phyloP scores from a whole-genome alignment of 2,113 vertebrate species.

The Heterotis niloticus region DNA sequence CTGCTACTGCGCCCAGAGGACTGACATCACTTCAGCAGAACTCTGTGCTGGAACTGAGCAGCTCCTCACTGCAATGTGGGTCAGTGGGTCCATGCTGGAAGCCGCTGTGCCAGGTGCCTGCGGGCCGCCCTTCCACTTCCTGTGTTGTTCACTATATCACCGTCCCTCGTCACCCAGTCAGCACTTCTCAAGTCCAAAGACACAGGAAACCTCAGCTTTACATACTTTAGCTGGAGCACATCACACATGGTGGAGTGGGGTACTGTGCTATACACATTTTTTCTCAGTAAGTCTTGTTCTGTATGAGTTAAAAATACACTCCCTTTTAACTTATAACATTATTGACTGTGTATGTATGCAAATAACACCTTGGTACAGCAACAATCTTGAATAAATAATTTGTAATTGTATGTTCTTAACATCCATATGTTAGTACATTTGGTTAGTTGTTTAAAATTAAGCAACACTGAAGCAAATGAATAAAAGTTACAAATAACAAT shows the following conservation, averaged over 20 bases:
- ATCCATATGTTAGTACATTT: no score
- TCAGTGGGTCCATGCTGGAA: not conserved
- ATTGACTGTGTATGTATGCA: no score
- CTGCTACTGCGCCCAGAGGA: conserved; percentile 8
- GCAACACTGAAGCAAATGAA: not conserved
- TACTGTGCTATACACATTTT: no score
- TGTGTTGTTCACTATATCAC: not conserved
- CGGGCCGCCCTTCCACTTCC: not conserved
- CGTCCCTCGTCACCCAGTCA: not conserved
- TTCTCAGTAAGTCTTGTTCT: no score
- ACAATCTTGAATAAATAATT: no score
- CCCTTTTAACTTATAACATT: no score
- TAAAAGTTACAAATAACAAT: not conserved
- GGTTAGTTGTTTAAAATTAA: not conserved
- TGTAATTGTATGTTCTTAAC: not conserved
- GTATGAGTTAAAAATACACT: no score
- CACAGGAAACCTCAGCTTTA: not conserved
- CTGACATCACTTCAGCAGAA: conserved; percentile 18
- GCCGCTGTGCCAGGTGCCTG: not conserved
- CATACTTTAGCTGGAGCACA: not conserved
- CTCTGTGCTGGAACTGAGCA: conserved; percentile 7
- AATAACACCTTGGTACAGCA: no score
- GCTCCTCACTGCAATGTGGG: not conserved
- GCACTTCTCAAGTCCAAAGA: no score
- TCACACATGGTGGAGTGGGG: not conserved